A percentile compares a stretch with the other conserved stretches of the same genome.
These are phyloP conservation scores for Carcina quercana DNA, from an alignment of 2,888 invertebrate species.

Conservation along the genomic window DNA sequence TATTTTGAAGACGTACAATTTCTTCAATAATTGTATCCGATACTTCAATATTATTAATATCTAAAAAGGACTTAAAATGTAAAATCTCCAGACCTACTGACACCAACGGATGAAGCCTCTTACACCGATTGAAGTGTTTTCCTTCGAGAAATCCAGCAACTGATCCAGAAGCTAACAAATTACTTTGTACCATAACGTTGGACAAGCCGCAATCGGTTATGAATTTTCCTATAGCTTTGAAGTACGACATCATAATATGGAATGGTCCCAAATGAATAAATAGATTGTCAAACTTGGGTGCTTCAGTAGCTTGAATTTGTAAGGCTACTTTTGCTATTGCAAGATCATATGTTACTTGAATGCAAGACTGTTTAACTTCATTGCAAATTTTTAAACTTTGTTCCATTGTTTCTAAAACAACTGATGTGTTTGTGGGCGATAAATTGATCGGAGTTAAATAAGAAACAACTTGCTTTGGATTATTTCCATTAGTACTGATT, in stretches of 20 bases:
- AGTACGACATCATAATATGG: conserved; percentile 25
- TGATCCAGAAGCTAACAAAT: conserved; percentile 20
- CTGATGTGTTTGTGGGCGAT: conserved; percentile 25
- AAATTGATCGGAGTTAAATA: conserved; percentile 30
- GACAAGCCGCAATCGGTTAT: conserved; percentile 25
- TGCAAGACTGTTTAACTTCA: conserved; percentile 20
- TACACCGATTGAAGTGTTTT: conserved; percentile 25
- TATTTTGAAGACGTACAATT: too few relatives aligned
- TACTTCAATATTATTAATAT: neutral
- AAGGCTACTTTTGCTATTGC: conserved; percentile 21
- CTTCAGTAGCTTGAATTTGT: conserved; percentile 21
- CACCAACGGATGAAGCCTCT: conserved; percentile 12
- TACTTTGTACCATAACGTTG: conserved; percentile 22
- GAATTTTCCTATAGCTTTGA: conserved; percentile 26
- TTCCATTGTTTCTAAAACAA: conserved; percentile 25
- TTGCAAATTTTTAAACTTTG: conserved; percentile 20
- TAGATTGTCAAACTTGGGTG: conserved; percentile 25
- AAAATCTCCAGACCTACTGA: neutral
- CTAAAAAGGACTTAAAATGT: neutral
- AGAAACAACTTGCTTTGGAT: conserved; percentile 22
- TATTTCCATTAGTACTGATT: conserved; percentile 20
- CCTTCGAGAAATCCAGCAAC: conserved; percentile 23
- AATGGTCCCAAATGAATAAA: conserved; percentile 28
- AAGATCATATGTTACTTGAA: conserved; percentile 27
- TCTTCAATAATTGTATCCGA: neutral